Evolutionary conservation across 1,140 invertebrate species (phyloP), one percentile per base, ranked within the genome.

Genomic region (Steinernema khuongi): DNA sequence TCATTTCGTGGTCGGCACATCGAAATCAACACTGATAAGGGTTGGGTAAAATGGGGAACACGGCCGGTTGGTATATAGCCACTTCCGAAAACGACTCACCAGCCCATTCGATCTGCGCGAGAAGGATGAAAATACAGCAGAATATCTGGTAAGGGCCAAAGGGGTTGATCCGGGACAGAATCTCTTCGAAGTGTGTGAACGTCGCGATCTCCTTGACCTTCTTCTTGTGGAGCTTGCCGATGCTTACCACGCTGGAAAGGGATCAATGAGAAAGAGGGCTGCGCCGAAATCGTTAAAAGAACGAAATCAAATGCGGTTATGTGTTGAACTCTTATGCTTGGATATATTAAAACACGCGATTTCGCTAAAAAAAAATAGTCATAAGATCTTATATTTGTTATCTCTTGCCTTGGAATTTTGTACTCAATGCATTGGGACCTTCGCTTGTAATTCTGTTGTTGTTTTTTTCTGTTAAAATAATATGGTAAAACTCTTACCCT

Each of bases 131-230:
- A 43, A 82, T 73, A 60, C 80, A 82, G 32, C 74, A 74, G 72
- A 82, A 82, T 31, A 82, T 79, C 70, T 82, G 81, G 71, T 83
- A 82, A 18, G 77, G 73, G 26, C 81, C 81, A 71, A 82, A 83
- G 18, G 81, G 81, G 31, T 79, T 75, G 44, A 82, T 72, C 36
- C 76, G 75, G 33, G 76, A 72, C 17, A 83, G 74, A 26, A 81
- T 81, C 68, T 82, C 81, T 68, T 82, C 81, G 50, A 83, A 82
- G 41, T 75, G 77, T 30, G 82, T 80, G 71, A 80, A 81, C 36
- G 78, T 72, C 0, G 67, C 74, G 26, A 74, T 68, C 28, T 81
- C 73, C n/a, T 70, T 81, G 36, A 74, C 74, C 44, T 44, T 41
- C 33, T 74, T 75, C 36, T 31, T 70, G 11, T 22, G 50, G 4